Evolutionary conservation across 2,888 invertebrate genomes (phyloP).

Genomic region (Choreutis nemorana): DNA sequence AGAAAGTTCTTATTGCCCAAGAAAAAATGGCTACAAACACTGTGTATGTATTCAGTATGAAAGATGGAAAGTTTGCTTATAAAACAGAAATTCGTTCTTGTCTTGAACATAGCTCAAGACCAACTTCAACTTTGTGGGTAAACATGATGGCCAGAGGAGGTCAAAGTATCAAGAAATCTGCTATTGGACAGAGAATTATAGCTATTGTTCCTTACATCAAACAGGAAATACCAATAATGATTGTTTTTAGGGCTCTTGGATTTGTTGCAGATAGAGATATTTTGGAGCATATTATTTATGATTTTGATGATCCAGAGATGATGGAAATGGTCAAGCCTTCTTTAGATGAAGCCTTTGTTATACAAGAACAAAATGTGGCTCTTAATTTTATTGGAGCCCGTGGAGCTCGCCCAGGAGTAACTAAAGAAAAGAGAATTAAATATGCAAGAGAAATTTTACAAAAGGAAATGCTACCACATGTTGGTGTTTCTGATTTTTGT

Average conservation of each 20-base stretch:
- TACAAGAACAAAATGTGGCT: conserved; percentile 99
- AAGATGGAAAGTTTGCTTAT: conserved; percentile 98
- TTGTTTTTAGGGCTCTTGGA: conserved; percentile 98
- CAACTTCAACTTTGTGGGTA: conserved; percentile 98
- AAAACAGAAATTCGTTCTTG: conserved; percentile 96
- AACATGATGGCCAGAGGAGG: conserved; percentile 99
- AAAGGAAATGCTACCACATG: conserved; percentile 99
- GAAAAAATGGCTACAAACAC: conserved; percentile 99
- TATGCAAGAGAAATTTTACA: conserved; percentile 99
- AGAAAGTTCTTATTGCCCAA: conserved; percentile 98
- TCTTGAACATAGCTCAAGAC: conserved; percentile 78
- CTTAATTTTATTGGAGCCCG: conserved; percentile 98
- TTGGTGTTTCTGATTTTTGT: conserved; percentile 99
- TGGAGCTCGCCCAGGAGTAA: conserved; percentile 97
- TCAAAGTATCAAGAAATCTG: conserved; percentile 97
- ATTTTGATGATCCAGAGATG: conserved; percentile 99
- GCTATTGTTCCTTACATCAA: conserved; percentile 98
- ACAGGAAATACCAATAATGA: conserved; percentile 99
- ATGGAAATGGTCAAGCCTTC: conserved; percentile 99
- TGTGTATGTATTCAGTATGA: conserved; percentile 99
- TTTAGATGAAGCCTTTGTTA: conserved; percentile 98
- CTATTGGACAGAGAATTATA: conserved; percentile 98
- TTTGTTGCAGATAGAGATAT: conserved; percentile 99
- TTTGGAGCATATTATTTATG: conserved; percentile 99
- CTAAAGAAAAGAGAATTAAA: conserved; percentile 98